Evolutionary conservation across 2,888 invertebrate species (phyloP).

Genomic region (Congeria kusceri): DNA sequence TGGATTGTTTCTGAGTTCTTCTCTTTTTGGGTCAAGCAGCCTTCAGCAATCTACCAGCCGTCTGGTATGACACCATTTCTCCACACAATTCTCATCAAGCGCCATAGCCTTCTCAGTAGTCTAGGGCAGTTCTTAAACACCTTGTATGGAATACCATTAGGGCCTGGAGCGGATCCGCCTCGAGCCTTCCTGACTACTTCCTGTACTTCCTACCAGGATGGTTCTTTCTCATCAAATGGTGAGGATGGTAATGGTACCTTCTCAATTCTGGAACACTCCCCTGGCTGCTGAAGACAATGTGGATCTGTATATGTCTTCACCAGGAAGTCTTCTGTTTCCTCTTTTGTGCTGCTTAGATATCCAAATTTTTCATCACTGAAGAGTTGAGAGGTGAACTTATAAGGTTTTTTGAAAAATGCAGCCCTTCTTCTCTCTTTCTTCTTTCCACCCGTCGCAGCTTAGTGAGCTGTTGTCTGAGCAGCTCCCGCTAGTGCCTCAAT

Average conservation of each 20-base stretch:
- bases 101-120: constrained; percentile 14
- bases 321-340: constrained; percentile 29
- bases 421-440: constrained; percentile 1
- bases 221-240: constrained; percentile 17
- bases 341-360: constrained; percentile 11
- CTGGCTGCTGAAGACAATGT: constrained; percentile 8
- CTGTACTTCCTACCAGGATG: constrained; percentile 20
- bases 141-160: constrained; percentile 43
- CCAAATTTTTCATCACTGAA: constrained; percentile 20
- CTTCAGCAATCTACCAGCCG: background rate
- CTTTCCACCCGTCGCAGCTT: background rate
- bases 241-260: constrained; percentile 18
- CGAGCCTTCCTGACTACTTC: constrained; percentile 28
- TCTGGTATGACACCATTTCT: constrained; percentile 4
- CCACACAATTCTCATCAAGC: background rate
- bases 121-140: background rate
- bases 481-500: constrained; percentile 12
- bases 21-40: constrained; percentile 5
- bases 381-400: constrained; percentile 22
- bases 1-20: no score
- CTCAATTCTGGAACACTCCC: constrained; percentile 8
- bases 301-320: constrained; percentile 24
- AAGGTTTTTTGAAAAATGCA: constrained; percentile 27
- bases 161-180: constrained; percentile 42
- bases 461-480: constrained; percentile 10